Evolutionary conservation across 53 echinoderm and acorn worm genomes (phyloP), one percentile per base, ranked within the genome.

Genomic region (Crossaster papposus): DNA sequence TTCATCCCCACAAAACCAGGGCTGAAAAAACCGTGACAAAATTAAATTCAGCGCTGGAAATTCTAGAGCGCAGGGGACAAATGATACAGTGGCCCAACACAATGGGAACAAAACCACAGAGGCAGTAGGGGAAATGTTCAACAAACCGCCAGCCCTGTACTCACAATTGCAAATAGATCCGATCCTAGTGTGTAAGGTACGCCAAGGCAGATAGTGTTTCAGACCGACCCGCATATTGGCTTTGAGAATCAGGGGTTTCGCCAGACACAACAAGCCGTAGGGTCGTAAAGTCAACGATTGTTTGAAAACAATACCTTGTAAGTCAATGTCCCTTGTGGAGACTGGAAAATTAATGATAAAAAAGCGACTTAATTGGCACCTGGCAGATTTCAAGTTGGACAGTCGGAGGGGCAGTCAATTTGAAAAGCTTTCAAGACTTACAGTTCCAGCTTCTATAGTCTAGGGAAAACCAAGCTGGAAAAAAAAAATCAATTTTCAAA

Each of bases 1-100:
- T 65, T 36, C 82, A 68, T 24, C 36, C 65, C 65, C 26, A 68
- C 68, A 82, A 82, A 68, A 36, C 82, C 37, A 54, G 64, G 81
- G 51, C 62, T 58, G 33, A 62, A 65, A n/a, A 79, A 68, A 68
- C 54, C 82, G 82, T 82, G 82, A 82, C 82, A 64, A 82, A 82
- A 82, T 82, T 82, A 68, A 82, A 82, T 82, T 82, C 82, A 35
- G 82, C 4, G 65, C 82, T 65, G 70, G 82, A 82, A 82, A 82
- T 82, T 82, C 82, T 82, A 82, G 82, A 82, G 68, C 36, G 28
- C 65, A 68, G 36, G 70, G 82, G 82, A 82, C 82, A 82, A 82
- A 65, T 82, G 82, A 82, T 82, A 82, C 82, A 82, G 82, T 82
- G 68, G 82, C 68, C n/a, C 82, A n/a, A 82, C 82, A 82, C 82